phyloP scores from a whole-genome alignment of 2,888 invertebrate species.

The Lasiommata megera region DNA sequence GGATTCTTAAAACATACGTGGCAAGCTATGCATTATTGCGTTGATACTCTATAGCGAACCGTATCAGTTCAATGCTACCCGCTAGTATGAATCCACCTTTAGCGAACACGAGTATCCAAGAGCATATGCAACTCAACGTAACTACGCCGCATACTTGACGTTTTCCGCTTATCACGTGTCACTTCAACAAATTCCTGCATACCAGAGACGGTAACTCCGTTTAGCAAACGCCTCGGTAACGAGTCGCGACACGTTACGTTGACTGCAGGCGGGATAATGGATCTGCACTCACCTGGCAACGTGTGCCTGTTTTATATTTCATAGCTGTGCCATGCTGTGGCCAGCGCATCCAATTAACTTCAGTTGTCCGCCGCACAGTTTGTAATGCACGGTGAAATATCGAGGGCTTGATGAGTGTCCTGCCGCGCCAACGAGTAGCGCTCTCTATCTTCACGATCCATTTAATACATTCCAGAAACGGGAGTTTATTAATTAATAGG shows the following conservation, averaged over 20 bases:
- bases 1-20: too few species aligned
- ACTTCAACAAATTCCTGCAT: constrained; percentile 45
- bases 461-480: constrained; percentile 34
- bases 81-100: neutral
- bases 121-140: constrained; percentile 29
- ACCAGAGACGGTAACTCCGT: constrained; percentile 40
- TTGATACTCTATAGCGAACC: too few species aligned
- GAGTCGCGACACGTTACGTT: constrained; percentile 45
- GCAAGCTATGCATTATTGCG: too few species aligned
- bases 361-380: constrained; percentile 62
- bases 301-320: constrained; percentile 63
- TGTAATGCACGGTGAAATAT: constrained; percentile 69
- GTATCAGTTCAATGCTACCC: too few species aligned
- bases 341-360: constrained; percentile 73
- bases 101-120: constrained; percentile 9
- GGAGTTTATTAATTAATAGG: constrained; percentile 15
- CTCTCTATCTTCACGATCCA: constrained; percentile 51
- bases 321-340: constrained; percentile 53
- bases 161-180: constrained; percentile 48
- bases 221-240: constrained; percentile 40
- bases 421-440: constrained; percentile 36
- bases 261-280: constrained; percentile 48
- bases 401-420: constrained; percentile 60
- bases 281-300: constrained; percentile 40
- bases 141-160: constrained; percentile 32